Base-by-base conservation (phyloP, 2,888 invertebrate genomes). In the Synergus umbraculus region DNA sequence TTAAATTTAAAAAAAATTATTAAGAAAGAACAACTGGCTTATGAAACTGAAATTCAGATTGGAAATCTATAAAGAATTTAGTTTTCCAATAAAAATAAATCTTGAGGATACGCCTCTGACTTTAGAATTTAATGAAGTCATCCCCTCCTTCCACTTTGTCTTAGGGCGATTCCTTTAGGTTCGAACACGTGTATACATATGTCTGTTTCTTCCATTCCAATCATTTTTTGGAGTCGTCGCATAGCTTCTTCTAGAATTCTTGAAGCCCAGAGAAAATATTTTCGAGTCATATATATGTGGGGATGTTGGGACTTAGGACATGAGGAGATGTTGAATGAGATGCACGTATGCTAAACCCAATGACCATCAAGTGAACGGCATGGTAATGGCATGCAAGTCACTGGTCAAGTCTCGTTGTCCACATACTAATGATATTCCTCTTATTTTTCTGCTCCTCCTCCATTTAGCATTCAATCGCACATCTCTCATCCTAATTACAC, bases 391-490 rank as follows among this genome's bases (percentile, higher is more conserved):
- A 73, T 73, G 37, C 41, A 15, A 49, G 46, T 49, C 69, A 54
- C 29, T 49, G 22, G 12, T 22, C 22, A 60, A 60, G 60, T 29
- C 29, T 73, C 54, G 41, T 65, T 65, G n/a, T 43, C n/a, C 66
- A 43, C 66, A 66, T 73, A 73, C 49, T 73, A 49, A 73, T 73
- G 54, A 54, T 54, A n/a, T 54, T 54, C n/a, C 37, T 54, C 54
- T 54, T 29, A 15, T 49, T 73, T 60, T 22, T 29, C 22, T 10
- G 2, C 60, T 18, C 5, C 60, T 60, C 37, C 69, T 60, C 37
- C 69, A 73, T 73, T 73, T 54, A 43, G 18, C 43, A 73, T 73
- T 73, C 54, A 73, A 54, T 73, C 13, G 49, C n/a, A 37, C 73
- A 69, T 69, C 29, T 37, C 54, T 73, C 37, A 73, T 49, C n/a